These are phyloP conservation scores for Gyrodactylus salaris DNA, from an alignment of 1,140 invertebrate species.

Conservation along the genomic window DNA sequence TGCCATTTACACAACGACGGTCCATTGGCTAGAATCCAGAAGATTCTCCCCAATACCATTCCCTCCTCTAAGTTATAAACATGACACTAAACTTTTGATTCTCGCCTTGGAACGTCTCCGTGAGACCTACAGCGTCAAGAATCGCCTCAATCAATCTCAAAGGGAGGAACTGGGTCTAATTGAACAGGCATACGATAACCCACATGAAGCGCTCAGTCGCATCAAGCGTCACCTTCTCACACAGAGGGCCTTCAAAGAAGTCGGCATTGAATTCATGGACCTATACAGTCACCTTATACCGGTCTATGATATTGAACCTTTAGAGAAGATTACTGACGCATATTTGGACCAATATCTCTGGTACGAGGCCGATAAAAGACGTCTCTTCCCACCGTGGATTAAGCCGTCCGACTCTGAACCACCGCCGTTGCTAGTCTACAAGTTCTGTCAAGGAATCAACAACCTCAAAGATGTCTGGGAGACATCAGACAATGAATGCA, in stretches of 20 bases:
- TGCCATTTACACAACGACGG: slow-evolving; percentile 92
- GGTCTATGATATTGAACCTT: slow-evolving; percentile 87
- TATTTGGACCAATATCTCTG: slow-evolving; percentile 96
- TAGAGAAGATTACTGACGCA: slow-evolving; percentile 98
- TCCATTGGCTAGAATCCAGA: slow-evolving; percentile 89
- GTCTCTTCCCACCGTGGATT: slow-evolving; percentile 87
- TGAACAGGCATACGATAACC: slow-evolving; percentile 98
- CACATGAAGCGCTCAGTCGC: slow-evolving; percentile 82
- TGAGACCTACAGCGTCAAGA: slow-evolving; percentile 74
- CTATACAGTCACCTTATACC: slow-evolving; percentile 89
- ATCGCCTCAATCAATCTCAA: slow-evolving; percentile 84
- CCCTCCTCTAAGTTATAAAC: slow-evolving; percentile 43
- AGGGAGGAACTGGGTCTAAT: slow-evolving; percentile 86
- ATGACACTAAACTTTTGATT: slow-evolving; percentile 69
- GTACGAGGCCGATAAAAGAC: slow-evolving; percentile 92
- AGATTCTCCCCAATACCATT: slow-evolving; percentile 94
- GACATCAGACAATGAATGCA: slow-evolving; percentile 80
- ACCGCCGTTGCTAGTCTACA: slow-evolving; percentile 76
- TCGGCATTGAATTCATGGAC: slow-evolving; percentile 92
- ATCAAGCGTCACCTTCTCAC: slow-evolving; percentile 95
- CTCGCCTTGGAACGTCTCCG: slow-evolving; percentile 76
- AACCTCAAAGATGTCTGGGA: slow-evolving; percentile 40
- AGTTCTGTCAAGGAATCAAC: slow-evolving; percentile 80
- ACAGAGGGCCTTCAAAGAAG: slow-evolving; percentile 87
- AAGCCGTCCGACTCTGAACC: slow-evolving; percentile 94